Conservation (phyloP, 2,113 vertebrate genomes). For the Atherinomorus stipes region DNA sequence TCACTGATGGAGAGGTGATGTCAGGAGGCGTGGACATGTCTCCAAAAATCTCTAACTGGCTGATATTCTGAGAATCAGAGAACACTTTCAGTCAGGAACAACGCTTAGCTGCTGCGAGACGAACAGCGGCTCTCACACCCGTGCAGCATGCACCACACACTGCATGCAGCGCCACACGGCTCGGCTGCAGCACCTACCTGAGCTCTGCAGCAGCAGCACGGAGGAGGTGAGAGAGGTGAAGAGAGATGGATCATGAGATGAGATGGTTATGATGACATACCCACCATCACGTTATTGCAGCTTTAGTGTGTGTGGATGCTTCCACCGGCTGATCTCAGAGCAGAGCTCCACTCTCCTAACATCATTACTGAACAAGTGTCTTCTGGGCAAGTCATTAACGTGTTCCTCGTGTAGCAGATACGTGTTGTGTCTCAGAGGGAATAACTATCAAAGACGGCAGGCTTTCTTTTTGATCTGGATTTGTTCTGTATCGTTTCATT, state of each 20-base stretch:
- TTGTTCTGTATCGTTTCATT: conserved; percentile 47
- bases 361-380: conserved; percentile 38
- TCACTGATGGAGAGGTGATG: conserved; percentile 97
- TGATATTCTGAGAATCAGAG: conserved; percentile 90
- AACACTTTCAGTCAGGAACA: conserved; percentile 33
- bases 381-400: conserved; percentile 54
- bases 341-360: conserved; percentile 19
- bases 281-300: conserved; percentile 53
- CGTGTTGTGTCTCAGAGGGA: conserved; percentile 52
- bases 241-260: conserved; percentile 72
- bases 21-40: conserved; percentile 99
- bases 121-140: conserved; percentile 15
- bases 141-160: conserved; percentile 65
- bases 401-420: conserved; percentile 22
- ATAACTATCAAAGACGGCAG: conserved; percentile 57
- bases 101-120: too few species aligned
- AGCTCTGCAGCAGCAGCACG: conserved; percentile 53
- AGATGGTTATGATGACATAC: conserved; percentile 73
- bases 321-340: conserved; percentile 32
- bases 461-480: conserved; percentile 64
- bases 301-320: conserved; percentile 28
- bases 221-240: conserved; percentile 42
- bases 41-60: conserved; percentile 98
- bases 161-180: conserved; percentile 58
- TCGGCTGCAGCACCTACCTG: conserved; percentile 70